Conservation (phyloP, 2,797 vertebrate species). For the Micromesistius poutassou region DNA sequence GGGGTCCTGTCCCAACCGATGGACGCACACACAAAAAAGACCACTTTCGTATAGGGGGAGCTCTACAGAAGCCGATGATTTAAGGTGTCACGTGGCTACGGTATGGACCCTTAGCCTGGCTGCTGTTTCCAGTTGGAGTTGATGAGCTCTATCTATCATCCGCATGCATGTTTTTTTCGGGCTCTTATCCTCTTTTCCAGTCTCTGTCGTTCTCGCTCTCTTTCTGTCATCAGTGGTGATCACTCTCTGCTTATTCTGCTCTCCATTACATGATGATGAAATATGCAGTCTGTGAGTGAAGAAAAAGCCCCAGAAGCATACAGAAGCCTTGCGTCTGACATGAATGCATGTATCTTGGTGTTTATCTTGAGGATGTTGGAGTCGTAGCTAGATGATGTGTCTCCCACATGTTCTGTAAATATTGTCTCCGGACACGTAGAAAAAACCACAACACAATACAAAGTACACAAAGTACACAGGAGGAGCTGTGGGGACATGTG, state of each 20-base stretch:
- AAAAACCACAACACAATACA: constrained; percentile 24
- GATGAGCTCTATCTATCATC: background rate
- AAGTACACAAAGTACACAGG: background rate
- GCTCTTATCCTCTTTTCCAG: background rate
- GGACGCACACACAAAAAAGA: background rate
- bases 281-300: constrained; percentile 44
- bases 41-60: background rate
- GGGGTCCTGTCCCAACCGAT: background rate
- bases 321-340: constrained; percentile 44
- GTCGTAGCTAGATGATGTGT: constrained; percentile 37
- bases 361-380: constrained; percentile 56
- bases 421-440: constrained; percentile 31
- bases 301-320: constrained; percentile 28
- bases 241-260: constrained; percentile 48
- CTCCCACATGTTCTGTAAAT: constrained; percentile 39
- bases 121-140: background rate
- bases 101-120: background rate
- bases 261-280: constrained; percentile 27
- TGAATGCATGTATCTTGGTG: constrained; percentile 59
- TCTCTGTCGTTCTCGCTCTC: constrained; percentile 38
- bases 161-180: background rate
- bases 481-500: background rate
- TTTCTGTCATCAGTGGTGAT: constrained; percentile 21
- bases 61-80: background rate
- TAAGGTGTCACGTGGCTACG: background rate